Evolutionary conservation across 2,113 vertebrate species (phyloP), one percentile per base, ranked within the genome.

Genomic region (Eurystomus gularis): DNA sequence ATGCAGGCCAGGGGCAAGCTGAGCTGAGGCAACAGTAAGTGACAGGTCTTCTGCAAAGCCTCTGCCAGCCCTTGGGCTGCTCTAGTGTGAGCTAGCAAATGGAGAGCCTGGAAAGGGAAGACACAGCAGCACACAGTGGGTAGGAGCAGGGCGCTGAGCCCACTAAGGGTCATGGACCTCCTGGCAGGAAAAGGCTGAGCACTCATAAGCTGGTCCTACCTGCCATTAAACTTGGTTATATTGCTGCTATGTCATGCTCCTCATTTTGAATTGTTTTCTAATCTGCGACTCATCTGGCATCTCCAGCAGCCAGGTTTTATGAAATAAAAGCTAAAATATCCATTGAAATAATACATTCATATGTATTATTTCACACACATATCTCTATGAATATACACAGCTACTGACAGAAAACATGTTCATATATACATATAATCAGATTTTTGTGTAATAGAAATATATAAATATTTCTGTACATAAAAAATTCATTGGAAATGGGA

Each of bases 401-500:
- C 44, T 60, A 26, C 11, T 31, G 83, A 52, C 24, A 83, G 57
- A 88, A 83, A 92, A 18, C 23, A 40, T 1, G 8, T 58, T 88
- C 48, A 25, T 39, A 35, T 23, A 19, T 87, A 46, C 2, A 6
- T 61, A 76, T 55, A 42, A 93, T 71, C 65, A 75, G 29, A 68
- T 84, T 87, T 91, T 55, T 70, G n/a, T 29, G n/a, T 29, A n/a
- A 18, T 35, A 40, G 46, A 76, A 69, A 48, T 35, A 60, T 52
- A 42, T 42, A 25, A 88, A 83, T 37, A 28, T 46, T 93, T 82
- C 78, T 62, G 40, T 77, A 69, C 28, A 11, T 44, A 62, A 37
- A 86, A 81, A 88, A 58, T 46, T 66, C 13, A 60, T 42, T 79
- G 44, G 82, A 80, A 94, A 90, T 35, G 77, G 75, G 92, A 95